Evolutionary conservation across 2,113 vertebrate genomes (phyloP).

Genomic region (Naja naja): DNA sequence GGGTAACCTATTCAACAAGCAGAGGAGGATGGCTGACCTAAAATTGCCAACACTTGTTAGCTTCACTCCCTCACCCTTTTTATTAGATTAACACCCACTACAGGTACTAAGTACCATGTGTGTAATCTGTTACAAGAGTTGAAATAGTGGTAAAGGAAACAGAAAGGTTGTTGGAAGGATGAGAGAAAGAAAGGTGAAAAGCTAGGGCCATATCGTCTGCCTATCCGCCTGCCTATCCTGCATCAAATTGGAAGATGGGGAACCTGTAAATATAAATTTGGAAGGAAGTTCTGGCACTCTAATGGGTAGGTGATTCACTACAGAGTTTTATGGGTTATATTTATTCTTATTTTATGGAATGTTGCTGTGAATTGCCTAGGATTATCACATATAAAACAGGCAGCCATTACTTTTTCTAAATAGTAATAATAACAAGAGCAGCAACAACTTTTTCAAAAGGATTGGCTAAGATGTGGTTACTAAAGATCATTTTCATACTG

Average conservation of each 20-base stretch:
- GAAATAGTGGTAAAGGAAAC: not conserved
- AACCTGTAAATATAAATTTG: not conserved
- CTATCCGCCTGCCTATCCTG: not conserved
- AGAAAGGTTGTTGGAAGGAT: not conserved
- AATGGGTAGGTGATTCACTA: not conserved
- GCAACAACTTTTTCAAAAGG: not conserved
- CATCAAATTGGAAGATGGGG: not conserved
- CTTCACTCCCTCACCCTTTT: not conserved
- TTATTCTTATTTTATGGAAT: not conserved
- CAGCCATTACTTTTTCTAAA: not conserved
- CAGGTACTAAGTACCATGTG: not conserved
- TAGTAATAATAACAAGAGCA: not conserved
- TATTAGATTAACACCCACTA: not conserved
- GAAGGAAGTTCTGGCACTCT: too few species aligned
- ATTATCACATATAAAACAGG: not conserved
- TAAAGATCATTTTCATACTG: not conserved
- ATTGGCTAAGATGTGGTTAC: not conserved
- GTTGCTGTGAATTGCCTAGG: not conserved
- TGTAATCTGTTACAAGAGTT: not conserved
- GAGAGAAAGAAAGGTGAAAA: not conserved
- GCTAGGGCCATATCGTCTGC: not conserved
- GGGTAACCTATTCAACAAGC: not conserved
- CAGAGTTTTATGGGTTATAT: not conserved
- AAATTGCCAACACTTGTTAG: not conserved
- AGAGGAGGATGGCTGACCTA: not conserved